A percentile compares a stretch with the other conserved stretches of the same genome.
Conservation (phyloP, 2,888 invertebrate genomes). For the Cephus runcator region DNA sequence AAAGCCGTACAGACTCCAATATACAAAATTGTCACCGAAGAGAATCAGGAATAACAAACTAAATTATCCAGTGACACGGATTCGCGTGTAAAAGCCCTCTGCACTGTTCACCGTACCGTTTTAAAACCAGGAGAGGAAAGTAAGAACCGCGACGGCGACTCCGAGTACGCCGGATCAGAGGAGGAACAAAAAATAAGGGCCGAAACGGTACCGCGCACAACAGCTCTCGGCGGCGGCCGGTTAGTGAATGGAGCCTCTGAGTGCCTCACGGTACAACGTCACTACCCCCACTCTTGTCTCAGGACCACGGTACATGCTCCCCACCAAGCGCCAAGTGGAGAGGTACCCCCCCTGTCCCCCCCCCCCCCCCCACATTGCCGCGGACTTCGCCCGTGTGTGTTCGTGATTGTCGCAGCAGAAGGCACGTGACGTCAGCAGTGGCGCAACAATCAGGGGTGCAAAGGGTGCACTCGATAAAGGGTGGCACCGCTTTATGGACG, state of each 20-base stretch:
- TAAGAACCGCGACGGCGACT: no score
- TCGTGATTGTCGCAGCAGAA: slow-evolving; percentile 37
- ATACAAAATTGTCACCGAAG: no score
- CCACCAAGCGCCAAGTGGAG: not conserved
- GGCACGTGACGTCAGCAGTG: slow-evolving; percentile 37
- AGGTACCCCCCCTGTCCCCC: not conserved
- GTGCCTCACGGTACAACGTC: slow-evolving; percentile 43
- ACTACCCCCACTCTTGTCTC: slow-evolving; percentile 11
- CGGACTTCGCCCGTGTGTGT: slow-evolving; percentile 22
- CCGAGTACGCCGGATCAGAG: no score
- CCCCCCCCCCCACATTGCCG: slow-evolving; percentile 5
- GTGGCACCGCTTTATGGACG: not conserved
- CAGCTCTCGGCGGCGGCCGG: slow-evolving; percentile 42
- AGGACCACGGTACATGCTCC: slow-evolving; percentile 7
- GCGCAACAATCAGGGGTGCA: slow-evolving; percentile 16
- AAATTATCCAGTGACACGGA: no score
- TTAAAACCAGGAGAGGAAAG: no score
- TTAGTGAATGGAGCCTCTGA: slow-evolving; percentile 57
- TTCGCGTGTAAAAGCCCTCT: no score
- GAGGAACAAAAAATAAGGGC: slow-evolving; percentile 13
- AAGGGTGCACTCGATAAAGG: not conserved
- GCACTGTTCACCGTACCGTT: no score
- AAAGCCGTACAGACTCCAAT: no score
- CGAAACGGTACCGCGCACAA: slow-evolving; percentile 30
- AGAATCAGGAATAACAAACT: no score